Conservation (phyloP, 2,113 vertebrate genomes). For the Chaetodon auriga region DNA sequence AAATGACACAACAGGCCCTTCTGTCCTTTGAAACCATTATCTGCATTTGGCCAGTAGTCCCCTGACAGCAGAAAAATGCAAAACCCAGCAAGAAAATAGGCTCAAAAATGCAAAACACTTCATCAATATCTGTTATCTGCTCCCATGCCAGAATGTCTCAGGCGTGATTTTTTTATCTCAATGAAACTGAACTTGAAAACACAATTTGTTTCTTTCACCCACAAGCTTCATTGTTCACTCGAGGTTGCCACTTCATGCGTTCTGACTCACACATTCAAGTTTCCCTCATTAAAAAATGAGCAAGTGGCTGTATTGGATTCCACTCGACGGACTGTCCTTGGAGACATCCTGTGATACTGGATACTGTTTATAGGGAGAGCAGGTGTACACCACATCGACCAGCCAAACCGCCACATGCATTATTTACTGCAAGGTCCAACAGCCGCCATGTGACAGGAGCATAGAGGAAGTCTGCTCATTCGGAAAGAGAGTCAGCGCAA, state of each 20-base stretch:
- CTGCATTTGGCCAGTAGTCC: not conserved
- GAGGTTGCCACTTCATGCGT: not conserved
- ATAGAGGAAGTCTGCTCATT: slow-evolving; percentile 62
- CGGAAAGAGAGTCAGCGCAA: slow-evolving; percentile 33
- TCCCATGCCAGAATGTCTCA: not conserved
- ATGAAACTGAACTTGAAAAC: not conserved
- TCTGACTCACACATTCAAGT: slow-evolving; percentile 33
- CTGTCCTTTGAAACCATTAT: not conserved
- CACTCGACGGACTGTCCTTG: slow-evolving; percentile 63
- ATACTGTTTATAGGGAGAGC: slow-evolving; percentile 65
- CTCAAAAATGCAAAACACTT: not conserved
- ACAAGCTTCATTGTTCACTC: not conserved
- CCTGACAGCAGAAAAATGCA: not conserved
- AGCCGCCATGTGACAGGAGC: slow-evolving; percentile 53
- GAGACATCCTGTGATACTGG: slow-evolving; percentile 68
- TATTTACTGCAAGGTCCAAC: slow-evolving; percentile 72
- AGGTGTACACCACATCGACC: slow-evolving; percentile 69
- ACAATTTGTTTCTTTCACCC: slow-evolving; percentile 1
- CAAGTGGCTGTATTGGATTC: slow-evolving; percentile 65
- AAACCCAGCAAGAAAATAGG: not conserved
- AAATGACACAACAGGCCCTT: not conserved
- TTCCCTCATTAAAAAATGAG: slow-evolving; percentile 67
- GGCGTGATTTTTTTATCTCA: not conserved
- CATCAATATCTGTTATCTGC: not conserved
- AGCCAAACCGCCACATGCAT: slow-evolving; percentile 66